These are phyloP conservation scores for Cardiocondyla obscurior DNA, from an alignment of 1,140 invertebrate genomes.

Conservation along the genomic window DNA sequence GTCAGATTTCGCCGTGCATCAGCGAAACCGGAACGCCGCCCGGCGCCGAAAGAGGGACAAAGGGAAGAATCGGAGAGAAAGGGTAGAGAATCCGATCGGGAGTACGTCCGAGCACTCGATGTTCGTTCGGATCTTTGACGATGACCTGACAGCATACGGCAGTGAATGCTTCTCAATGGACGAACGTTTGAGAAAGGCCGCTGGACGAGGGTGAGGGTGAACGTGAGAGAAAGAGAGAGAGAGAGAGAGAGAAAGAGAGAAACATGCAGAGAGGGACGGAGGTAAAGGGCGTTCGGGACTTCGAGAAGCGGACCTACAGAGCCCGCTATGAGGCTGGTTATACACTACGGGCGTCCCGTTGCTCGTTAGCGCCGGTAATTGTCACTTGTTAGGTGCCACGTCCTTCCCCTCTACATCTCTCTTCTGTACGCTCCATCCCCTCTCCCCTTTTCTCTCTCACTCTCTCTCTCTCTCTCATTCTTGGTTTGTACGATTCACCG, in stretches of 20 bases:
- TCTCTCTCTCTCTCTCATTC: not conserved
- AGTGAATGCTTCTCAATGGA: conserved; percentile 35
- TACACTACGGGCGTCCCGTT: conserved; percentile 53
- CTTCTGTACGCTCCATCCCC: not conserved
- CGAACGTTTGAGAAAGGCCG: conserved; percentile 24
- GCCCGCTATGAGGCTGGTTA: conserved; percentile 52
- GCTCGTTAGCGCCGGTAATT: conserved; percentile 80
- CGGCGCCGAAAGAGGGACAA: conserved; percentile 29
- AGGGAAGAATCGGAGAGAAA: not conserved
- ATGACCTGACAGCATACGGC: conserved; percentile 35
- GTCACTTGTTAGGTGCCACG: conserved; percentile 81
- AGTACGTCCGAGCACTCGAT: conserved; percentile 32
- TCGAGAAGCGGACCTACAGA: conserved; percentile 45
- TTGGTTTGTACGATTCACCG: not conserved
- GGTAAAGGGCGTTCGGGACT: conserved; percentile 18
- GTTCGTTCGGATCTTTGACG: conserved; percentile 35
- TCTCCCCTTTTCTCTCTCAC: not conserved
- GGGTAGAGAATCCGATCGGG: not conserved
- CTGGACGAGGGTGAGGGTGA: not conserved
- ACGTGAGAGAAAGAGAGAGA: conserved; percentile 5
- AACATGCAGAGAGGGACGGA: not conserved
- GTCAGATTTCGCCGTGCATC: conserved; percentile 42
- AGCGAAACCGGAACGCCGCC: conserved; percentile 35
- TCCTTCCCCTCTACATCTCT: conserved; percentile 61
- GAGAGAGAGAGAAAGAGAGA: not conserved